Base-by-base conservation (phyloP, 1,140 invertebrate species). In the Brachionus sp. region DNA sequence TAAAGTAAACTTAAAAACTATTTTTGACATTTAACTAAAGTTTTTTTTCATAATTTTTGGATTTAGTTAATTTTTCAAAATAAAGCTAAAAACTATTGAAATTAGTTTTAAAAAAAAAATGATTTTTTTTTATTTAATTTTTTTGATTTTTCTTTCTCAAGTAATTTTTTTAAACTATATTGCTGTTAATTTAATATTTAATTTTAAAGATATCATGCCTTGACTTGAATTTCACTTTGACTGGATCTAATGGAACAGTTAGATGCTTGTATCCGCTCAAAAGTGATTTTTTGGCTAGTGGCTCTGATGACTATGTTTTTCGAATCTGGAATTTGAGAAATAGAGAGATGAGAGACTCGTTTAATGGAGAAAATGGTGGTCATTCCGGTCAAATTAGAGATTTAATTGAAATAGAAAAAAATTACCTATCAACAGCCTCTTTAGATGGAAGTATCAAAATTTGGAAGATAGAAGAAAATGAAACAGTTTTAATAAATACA, bases 371-470 rank as follows among this genome's bases (percentile, higher is more conserved):
- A 99, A 90, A 95, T 97, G 87, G 95, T 98, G 88, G 89, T 97
- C 5, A 93, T 98, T 0, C 73, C 0, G 9, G 98, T 98, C 89
- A 94, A 98, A 90, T 97, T 99, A 77, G 73, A 77, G 73, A 42
- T 0, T 94, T 94, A 88, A 99, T 98, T 89, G 98, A 97, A n/a
- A 97, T 97, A 13, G 95, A 99, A 90, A 93, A 93, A 0, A 91
- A 95, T 83, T 88, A 95, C 9, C 93, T 98, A 85, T 98, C 97
- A 7, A 98, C 96, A 39, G 98, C 97, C 39, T 98, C 96, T 0
- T 99, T 99, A 90, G 97, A 99, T 87, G 98, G 98, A 88, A 97
- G 95, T 10, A 94, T 99, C 5, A 96, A 96, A 89, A 87, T 99
- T 9, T 99, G 98, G 98, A 92, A 96, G 88, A 93, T 95, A 10